Base-by-base conservation (phyloP, 1,140 invertebrate species). In the Episyrphus balteatus region DNA sequence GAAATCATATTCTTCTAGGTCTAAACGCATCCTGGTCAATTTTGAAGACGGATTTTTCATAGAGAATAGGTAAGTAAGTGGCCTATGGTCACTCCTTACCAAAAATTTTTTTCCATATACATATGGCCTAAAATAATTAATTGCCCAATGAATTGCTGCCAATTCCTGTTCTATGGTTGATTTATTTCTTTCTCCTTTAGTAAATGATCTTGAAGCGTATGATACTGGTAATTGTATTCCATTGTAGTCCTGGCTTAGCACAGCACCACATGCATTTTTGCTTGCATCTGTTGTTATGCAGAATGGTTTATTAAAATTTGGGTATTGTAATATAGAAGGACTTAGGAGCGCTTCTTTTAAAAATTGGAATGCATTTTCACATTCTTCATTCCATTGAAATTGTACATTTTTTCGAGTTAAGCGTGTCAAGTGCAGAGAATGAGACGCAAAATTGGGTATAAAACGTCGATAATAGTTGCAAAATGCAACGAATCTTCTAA, bases 21-120 rank as follows among this genome's bases (percentile, higher is more conserved):
- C n/a, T n/a, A n/a, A n/a, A n/a, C n/a, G n/a, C n/a, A n/a, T n/a
- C n/a, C n/a, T n/a, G n/a, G n/a, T n/a, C n/a, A n/a, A n/a, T n/a
- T n/a, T n/a, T n/a, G n/a, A n/a, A n/a, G n/a, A n/a, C n/a, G n/a
- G 61, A 38, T 71, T 59, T 56, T 69, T 73, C 1, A 68, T 54
- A 10, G 51, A 55, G 11, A 41, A 52, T 45, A 57, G 50, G 12
- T 49, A 52, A 73, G 47, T 56, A 38, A 74, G 52, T 2, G 70
- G 61, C 47, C 59, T 60, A 46, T 75, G 57, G 47, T n/a, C n/a
- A n/a, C n/a, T n/a, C n/a, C 32, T 34, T 9, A 8, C 32, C 9
- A 9, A 34, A 34, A 34, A 34, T 34, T 34, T 9, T 34, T 9
- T 34, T 34, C 32, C 62, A 32, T 50, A 59, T 14, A 67, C 32